phyloP scores from a whole-genome alignment of 2,888 invertebrate species.

The Platycnemis pennipes region DNA sequence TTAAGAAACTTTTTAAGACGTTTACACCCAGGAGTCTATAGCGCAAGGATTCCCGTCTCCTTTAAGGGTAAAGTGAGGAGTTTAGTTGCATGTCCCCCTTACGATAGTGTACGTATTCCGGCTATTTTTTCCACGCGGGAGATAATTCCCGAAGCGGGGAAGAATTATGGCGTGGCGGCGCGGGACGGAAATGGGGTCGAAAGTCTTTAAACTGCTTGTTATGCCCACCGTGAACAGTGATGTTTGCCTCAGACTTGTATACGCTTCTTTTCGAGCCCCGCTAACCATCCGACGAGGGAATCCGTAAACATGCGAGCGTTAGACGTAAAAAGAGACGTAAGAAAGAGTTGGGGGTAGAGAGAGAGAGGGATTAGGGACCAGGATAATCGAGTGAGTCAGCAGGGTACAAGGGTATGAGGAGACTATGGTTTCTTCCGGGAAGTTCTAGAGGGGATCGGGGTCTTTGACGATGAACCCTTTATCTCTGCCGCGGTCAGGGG shows the following conservation, averaged over 20 bases:
- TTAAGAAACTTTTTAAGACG: not conserved
- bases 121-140: not conserved
- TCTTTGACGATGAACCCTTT: constrained; percentile 15
- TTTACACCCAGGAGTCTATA: not conserved
- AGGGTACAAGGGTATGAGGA: not conserved
- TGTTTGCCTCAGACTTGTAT: constrained; percentile 56
- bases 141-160: not conserved
- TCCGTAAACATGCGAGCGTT: constrained; percentile 39
- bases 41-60: not conserved
- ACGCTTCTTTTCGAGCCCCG: constrained; percentile 30
- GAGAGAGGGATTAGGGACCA: not conserved
- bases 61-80: not conserved
- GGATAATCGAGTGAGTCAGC: not conserved
- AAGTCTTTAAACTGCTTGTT: constrained; percentile 49
- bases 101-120: not conserved
- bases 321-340: constrained; percentile 32
- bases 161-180: not conserved
- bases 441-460: not conserved
- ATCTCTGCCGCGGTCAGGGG: constrained; percentile 28
- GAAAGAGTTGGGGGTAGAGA: not conserved
- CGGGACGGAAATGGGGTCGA: not conserved
- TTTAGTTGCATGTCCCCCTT: not conserved
- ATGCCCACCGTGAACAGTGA: constrained; percentile 21
- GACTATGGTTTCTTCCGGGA: constrained; percentile 8
- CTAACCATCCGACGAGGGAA: constrained; percentile 38